phyloP scores from a whole-genome alignment of 2,888 invertebrate species.

The Automeris io region DNA sequence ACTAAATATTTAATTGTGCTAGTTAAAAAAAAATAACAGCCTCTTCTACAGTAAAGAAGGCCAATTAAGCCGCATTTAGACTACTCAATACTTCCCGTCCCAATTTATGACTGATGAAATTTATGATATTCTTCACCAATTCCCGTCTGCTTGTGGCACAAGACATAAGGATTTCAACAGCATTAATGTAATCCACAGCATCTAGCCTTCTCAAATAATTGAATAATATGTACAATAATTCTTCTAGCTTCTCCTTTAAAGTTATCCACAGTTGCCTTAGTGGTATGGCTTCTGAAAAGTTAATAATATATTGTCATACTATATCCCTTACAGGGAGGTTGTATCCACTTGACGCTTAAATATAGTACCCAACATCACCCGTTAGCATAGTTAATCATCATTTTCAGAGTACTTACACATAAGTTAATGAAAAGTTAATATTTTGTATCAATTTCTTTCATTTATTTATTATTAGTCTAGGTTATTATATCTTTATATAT shows the following conservation, averaged over 20 bases:
- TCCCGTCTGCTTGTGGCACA: slow-evolving; percentile 37
- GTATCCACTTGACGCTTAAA: too few species aligned
- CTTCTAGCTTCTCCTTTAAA: slow-evolving; percentile 43
- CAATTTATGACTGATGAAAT: slow-evolving; percentile 49
- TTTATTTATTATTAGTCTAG: too few species aligned
- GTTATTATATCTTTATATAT: too few species aligned
- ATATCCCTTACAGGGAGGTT: too few species aligned
- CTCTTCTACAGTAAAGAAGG: not conserved
- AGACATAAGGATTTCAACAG: slow-evolving; percentile 44
- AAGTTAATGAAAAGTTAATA: too few species aligned
- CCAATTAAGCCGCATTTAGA: slow-evolving; percentile 29
- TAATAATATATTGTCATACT: too few species aligned
- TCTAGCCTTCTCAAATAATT: slow-evolving; percentile 49
- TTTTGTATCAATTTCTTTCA: too few species aligned
- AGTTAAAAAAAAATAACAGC: too few species aligned
- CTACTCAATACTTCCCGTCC: slow-evolving; percentile 44
- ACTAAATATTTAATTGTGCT: too few species aligned
- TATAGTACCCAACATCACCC: too few species aligned
- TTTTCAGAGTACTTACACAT: too few species aligned
- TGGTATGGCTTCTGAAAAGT: slow-evolving; percentile 40
- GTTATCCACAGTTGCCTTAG: slow-evolving; percentile 50
- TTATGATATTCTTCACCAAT: slow-evolving; percentile 47
- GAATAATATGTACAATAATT: slow-evolving; percentile 48
- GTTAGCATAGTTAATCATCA: too few species aligned
- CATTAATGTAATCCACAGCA: slow-evolving; percentile 38